Percentiles rank a stretch among this genome's conserved stretches.
phyloP scores from a whole-genome alignment of 2,797 vertebrate genomes.

The Oceanodroma leucorhoa region DNA sequence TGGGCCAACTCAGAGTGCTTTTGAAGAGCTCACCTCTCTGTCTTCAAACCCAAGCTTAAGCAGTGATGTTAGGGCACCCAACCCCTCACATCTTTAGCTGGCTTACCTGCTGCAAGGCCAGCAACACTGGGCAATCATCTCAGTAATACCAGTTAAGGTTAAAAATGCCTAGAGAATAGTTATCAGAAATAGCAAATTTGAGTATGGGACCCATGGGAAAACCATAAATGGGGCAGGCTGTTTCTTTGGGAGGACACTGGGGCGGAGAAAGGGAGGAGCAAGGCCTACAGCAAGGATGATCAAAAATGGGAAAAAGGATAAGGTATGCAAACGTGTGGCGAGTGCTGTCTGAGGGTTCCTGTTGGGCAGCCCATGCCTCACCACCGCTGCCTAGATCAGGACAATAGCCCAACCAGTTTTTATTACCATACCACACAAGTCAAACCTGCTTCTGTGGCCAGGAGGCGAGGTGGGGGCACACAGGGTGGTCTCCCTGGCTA shows the following conservation, averaged over 20 bases:
- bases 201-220: neutral
- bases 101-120: neutral
- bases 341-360: neutral
- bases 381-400: accelerated
- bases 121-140: neutral
- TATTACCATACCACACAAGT: neutral
- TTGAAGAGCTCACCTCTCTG: neutral
- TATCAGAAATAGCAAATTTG: neutral
- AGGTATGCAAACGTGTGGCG: accelerated
- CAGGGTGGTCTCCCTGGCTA: neutral
- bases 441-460: neutral
- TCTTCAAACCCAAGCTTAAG: neutral
- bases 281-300: neutral
- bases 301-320: neutral
- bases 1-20: neutral
- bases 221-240: neutral
- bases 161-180: neutral
- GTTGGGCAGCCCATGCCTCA: neutral
- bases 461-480: neutral
- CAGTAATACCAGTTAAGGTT: neutral
- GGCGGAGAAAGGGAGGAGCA: neutral
- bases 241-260: neutral
- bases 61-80: neutral
- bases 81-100: neutral
- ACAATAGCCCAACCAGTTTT: neutral